Evolutionary conservation across 2,113 vertebrate genomes (phyloP).

Genomic region (Chelonoidis abingdonii): DNA sequence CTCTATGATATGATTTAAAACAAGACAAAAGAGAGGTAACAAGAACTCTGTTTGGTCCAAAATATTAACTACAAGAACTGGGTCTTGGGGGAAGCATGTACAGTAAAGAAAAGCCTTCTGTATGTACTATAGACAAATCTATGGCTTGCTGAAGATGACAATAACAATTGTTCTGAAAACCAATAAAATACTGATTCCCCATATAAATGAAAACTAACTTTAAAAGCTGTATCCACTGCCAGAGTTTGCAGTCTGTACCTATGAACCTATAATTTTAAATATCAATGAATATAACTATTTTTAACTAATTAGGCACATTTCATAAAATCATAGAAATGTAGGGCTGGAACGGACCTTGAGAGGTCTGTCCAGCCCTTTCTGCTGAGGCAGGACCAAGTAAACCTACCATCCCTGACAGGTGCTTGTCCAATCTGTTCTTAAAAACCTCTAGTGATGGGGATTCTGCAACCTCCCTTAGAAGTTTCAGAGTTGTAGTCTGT

Average conservation of each 20-base stretch:
- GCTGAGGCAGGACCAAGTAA: not conserved
- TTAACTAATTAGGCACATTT: not conserved
- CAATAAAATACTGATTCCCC: not conserved
- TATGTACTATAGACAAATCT: not conserved
- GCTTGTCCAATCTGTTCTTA: not conserved
- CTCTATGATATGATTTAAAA: not conserved
- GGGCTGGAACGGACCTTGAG: not conserved
- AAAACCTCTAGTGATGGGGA: not conserved
- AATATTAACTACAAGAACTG: not conserved
- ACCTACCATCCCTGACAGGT: not conserved
- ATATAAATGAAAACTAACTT: not conserved
- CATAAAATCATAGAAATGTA: not conserved
- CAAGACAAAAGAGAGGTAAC: not conserved
- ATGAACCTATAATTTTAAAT: not conserved
- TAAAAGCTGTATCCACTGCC: not conserved
- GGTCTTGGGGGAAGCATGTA: not conserved
- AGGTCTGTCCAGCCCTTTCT: not conserved
- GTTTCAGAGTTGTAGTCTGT: too few relatives aligned
- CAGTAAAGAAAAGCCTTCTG: not conserved
- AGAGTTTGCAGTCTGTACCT: not conserved
- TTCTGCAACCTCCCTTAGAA: not conserved
- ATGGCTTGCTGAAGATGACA: not conserved
- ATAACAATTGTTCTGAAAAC: not conserved
- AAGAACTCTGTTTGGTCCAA: not conserved
- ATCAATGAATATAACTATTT: not conserved